Percentiles rank a stretch among this genome's conserved stretches.
Evolutionary conservation across 2,113 vertebrate genomes (phyloP).

Genomic region (Procavia capensis): DNA sequence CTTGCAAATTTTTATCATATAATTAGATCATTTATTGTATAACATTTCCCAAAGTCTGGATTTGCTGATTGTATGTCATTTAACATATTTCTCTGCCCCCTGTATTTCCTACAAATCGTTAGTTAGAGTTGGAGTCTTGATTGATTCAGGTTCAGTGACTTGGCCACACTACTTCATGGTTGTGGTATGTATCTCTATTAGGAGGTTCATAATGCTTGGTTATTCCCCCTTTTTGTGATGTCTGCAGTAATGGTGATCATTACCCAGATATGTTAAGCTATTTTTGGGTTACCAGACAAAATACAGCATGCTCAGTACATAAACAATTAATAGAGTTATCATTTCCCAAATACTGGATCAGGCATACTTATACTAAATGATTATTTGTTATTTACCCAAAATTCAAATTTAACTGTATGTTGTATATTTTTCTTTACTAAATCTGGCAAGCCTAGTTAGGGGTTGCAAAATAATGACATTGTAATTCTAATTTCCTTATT

Average conservation of each 20-base stretch:
- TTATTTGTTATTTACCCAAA: slow-evolving; percentile 2
- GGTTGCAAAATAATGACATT: background rate
- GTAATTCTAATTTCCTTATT: slow-evolving; percentile 7
- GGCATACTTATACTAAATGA: background rate
- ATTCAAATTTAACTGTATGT: background rate
- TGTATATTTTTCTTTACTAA: slow-evolving; percentile 6
- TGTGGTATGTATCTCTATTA: background rate
- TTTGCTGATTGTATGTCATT: background rate
- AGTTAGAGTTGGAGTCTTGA: background rate
- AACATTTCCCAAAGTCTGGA: background rate
- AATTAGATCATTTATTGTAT: background rate
- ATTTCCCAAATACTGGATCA: background rate
- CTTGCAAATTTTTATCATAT: background rate
- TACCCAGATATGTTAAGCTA: background rate
- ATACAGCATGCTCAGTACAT: background rate
- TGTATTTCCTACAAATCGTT: slow-evolving; percentile 1
- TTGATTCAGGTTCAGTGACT: background rate
- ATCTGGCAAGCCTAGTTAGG: background rate
- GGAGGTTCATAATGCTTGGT: background rate
- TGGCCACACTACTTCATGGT: background rate
- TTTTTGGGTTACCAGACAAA: background rate
- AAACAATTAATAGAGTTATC: background rate
- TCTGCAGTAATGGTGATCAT: background rate
- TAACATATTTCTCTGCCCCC: background rate
- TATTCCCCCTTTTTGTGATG: background rate